Evolutionary conservation across 2,888 invertebrate species (phyloP).

Genomic region (Acanthosepion lycidas): DNA sequence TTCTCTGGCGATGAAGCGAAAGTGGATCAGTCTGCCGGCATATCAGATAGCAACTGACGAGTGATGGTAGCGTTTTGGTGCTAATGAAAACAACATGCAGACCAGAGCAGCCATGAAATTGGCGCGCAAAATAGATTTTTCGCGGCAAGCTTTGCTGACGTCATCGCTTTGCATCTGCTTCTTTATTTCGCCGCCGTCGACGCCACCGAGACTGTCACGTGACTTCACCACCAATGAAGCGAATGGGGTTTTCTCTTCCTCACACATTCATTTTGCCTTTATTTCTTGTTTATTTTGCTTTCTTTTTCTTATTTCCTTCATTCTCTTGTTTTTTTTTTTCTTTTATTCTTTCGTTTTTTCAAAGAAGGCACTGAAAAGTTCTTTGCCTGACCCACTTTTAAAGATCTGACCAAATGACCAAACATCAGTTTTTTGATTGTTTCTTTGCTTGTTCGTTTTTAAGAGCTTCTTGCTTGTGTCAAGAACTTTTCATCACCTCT

Average conservation of each 20-base stretch:
- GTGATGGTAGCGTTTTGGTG: neutral
- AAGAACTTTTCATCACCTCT: no score
- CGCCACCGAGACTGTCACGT: neutral
- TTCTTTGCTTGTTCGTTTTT: no score
- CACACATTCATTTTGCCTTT: neutral
- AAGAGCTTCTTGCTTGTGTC: no score
- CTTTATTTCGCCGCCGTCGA: neutral
- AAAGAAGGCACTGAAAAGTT: no score
- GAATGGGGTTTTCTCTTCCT: neutral
- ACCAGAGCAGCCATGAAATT: conserved; percentile 21
- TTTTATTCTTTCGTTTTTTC: no score
- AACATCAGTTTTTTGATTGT: no score
- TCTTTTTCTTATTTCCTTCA: no score
- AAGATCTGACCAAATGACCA: no score
- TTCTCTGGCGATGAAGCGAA: neutral
- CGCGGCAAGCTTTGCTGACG: conserved; percentile 7
- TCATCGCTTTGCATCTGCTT: neutral
- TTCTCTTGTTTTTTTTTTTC: no score
- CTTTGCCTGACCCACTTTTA: no score
- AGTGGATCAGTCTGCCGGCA: neutral
- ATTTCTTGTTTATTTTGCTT: no score
- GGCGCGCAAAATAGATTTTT: conserved; percentile 33
- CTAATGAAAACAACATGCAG: conserved; percentile 33
- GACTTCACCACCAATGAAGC: neutral
- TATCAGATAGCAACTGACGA: conserved; percentile 33